Percentiles rank a stretch among this genome's conserved stretches.
Conservation (phyloP, 2,888 invertebrate genomes). For the Odontomyia ornata region DNA sequence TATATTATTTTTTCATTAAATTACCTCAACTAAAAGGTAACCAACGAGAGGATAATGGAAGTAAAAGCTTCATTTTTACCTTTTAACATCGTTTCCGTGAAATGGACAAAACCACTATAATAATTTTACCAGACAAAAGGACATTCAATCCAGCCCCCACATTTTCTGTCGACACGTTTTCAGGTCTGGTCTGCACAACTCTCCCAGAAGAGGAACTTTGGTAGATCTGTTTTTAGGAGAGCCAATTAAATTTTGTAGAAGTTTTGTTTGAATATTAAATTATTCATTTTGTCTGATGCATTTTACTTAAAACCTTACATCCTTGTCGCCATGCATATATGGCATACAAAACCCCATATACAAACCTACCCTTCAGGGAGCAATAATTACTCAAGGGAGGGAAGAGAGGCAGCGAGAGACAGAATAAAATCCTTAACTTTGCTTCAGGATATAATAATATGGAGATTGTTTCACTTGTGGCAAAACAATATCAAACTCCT, state of each 20-base stretch:
- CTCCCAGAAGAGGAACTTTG: too few species aligned
- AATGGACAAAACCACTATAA: neutral
- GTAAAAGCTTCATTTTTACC: neutral
- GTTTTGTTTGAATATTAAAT: slow-evolving; percentile 31
- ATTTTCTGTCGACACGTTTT: too few species aligned
- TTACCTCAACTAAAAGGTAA: neutral
- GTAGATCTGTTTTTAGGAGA: too few species aligned
- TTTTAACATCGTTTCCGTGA: neutral
- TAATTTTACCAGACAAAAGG: too few species aligned
- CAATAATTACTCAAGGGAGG: slow-evolving; percentile 31
- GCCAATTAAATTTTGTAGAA: neutral
- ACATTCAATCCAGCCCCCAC: too few species aligned
- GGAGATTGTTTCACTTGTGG: slow-evolving; percentile 5
- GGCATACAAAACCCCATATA: neutral
- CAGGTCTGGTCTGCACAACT: too few species aligned
- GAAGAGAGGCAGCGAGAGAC: too few species aligned
- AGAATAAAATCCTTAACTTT: slow-evolving; percentile 10
- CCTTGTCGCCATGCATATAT: neutral
- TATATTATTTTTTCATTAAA: neutral
- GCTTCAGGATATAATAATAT: slow-evolving; percentile 17
- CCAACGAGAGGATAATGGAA: neutral
- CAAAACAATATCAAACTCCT: neutral
- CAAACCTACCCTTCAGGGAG: slow-evolving; percentile 5
- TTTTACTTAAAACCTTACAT: slow-evolving; percentile 1
- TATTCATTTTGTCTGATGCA: slow-evolving; percentile 26